A percentile compares a stretch with the other conserved stretches of the same genome.
Conservation (phyloP, 2,113 vertebrate genomes). For the Tiliqua scincoides region DNA sequence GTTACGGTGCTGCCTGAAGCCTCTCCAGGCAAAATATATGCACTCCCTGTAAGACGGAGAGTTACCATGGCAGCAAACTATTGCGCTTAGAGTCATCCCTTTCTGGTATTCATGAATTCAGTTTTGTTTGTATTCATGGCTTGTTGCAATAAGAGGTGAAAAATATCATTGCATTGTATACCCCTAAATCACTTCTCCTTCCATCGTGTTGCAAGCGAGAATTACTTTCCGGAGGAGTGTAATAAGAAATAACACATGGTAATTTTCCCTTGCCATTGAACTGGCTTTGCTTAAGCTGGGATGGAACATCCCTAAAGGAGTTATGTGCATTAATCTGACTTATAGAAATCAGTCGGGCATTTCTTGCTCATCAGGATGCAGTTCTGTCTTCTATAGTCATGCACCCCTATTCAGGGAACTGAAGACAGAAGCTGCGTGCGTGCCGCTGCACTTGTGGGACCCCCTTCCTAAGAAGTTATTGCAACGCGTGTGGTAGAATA, state of each 20-base stretch:
- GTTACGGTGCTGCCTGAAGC: neutral
- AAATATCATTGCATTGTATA: constrained; percentile 5
- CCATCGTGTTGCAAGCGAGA: constrained; percentile 3
- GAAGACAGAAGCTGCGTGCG: neutral
- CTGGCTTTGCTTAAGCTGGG: neutral
- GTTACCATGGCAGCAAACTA: constrained; percentile 14
- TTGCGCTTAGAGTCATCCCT: constrained; percentile 32
- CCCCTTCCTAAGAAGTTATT: neutral
- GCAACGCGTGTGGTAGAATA: neutral
- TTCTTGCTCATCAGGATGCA: neutral
- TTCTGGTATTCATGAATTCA: neutral
- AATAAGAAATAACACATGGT: neutral
- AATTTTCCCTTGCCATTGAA: neutral
- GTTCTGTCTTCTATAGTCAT: neutral
- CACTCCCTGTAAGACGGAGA: neutral
- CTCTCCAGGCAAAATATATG: constrained; percentile 9
- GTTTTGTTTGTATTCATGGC: constrained; percentile 27
- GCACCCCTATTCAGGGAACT: neutral
- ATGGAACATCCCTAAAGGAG: neutral
- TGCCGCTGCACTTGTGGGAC: neutral
- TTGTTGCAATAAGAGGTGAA: constrained; percentile 30
- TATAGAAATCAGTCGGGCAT: neutral
- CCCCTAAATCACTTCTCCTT: constrained; percentile 22
- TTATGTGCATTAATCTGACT: neutral
- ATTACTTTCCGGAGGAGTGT: neutral